Percentiles rank a stretch among this genome's conserved stretches.
phyloP scores from a whole-genome alignment of 2,888 invertebrate species.

The Drosophila anomelani region DNA sequence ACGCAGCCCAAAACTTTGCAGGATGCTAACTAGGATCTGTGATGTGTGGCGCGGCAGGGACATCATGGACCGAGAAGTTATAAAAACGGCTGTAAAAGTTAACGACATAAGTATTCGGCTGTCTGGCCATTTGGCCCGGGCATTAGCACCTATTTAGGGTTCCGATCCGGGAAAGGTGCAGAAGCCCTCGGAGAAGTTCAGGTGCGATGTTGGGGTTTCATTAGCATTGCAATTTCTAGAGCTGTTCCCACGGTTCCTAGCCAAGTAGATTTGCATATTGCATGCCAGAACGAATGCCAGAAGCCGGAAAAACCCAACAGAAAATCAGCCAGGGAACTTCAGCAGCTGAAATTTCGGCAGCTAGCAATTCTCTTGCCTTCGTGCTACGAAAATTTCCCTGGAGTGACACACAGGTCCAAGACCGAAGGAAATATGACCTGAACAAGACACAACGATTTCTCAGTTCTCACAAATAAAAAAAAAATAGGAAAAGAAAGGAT shows the following conservation, averaged over 20 bases:
- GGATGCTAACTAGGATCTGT: slow-evolving; percentile 34
- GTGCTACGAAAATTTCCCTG: slow-evolving; percentile 41
- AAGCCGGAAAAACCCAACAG: slow-evolving; percentile 13
- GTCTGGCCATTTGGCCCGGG: slow-evolving; percentile 37
- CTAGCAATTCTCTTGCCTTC: slow-evolving; percentile 50
- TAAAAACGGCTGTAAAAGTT: slow-evolving; percentile 46
- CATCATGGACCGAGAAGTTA: slow-evolving; percentile 45
- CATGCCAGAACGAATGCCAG: slow-evolving; percentile 45
- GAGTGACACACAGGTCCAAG: slow-evolving; percentile 36
- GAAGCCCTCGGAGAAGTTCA: slow-evolving; percentile 19
- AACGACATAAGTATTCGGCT: slow-evolving; percentile 46
- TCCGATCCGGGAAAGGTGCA: slow-evolving; percentile 42
- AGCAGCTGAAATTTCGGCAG: slow-evolving; percentile 54
- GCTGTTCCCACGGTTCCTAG: slow-evolving; percentile 37
- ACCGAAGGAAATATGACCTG: slow-evolving; percentile 64
- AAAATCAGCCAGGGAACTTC: slow-evolving; percentile 27
- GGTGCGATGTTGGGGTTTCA: slow-evolving; percentile 46
- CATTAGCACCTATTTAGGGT: slow-evolving; percentile 67
- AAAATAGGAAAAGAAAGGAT: not conserved
- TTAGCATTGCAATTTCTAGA: slow-evolving; percentile 58
- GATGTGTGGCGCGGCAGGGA: slow-evolving; percentile 12
- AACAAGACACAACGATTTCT: slow-evolving; percentile 60
- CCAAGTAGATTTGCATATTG: slow-evolving; percentile 65
- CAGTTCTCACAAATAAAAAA: not conserved
- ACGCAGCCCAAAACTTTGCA: slow-evolving; percentile 46